phyloP scores from a whole-genome alignment of 2,888 invertebrate species.

The Priocnemis perturbator region DNA sequence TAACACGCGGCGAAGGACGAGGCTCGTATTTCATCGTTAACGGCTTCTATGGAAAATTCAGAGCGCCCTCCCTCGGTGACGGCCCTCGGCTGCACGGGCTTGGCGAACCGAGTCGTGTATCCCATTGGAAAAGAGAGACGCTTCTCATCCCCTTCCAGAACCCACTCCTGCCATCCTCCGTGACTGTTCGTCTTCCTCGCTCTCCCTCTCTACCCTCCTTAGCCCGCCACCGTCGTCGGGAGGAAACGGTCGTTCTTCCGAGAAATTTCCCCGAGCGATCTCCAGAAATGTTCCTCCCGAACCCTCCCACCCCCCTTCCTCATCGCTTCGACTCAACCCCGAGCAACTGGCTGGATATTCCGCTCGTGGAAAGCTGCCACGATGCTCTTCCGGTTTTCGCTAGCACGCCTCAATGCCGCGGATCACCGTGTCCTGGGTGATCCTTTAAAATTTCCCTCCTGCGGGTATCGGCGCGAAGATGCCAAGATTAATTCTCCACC shows the following conservation, averaged over 20 bases:
- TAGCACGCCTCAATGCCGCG: no score
- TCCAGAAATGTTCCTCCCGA: conserved; percentile 2
- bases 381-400: no score
- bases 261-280: conserved; percentile 20
- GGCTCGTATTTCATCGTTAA: conserved; percentile 45
- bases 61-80: conserved; percentile 9
- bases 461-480: no score
- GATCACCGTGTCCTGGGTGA: no score
- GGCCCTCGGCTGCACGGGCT: not conserved
- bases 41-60: conserved; percentile 42
- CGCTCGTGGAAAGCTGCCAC: no score
- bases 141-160: conserved; percentile 4
- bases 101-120: conserved; percentile 19
- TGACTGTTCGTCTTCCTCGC: not conserved
- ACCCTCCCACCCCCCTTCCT: no score
- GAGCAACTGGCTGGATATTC: conserved; percentile 4
- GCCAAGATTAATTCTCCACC: no score
- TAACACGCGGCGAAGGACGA: conserved; percentile 34
- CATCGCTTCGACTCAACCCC: not conserved
- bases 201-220: conserved; percentile 8
- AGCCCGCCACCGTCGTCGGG: not conserved
- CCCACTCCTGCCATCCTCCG: conserved; percentile 3
- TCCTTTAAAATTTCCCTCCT: no score
- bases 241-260: conserved; percentile 12
- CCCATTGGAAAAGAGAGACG: conserved; percentile 25